Evolutionary conservation across 1,140 invertebrate genomes (phyloP).

Genomic region (Drosophila pruinosa): DNA sequence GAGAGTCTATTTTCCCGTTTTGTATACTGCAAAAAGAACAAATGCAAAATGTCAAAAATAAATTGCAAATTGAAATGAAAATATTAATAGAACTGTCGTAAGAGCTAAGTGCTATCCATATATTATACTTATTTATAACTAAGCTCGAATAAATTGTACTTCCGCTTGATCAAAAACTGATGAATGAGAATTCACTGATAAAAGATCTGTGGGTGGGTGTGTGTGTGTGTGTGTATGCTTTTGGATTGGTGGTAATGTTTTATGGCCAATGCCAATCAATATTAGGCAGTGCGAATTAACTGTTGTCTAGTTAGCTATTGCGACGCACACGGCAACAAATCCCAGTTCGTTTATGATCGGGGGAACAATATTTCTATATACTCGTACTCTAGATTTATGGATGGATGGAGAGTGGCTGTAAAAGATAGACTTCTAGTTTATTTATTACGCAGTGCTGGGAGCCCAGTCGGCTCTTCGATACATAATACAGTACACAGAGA

Average conservation of each 20-base stretch:
- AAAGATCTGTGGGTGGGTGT: background rate
- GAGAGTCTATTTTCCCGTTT: no score
- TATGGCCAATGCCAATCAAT: constrained; percentile 63
- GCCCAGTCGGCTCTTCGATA: no score
- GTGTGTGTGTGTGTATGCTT: constrained; percentile 5
- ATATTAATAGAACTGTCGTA: background rate
- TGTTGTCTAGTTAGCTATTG: constrained; percentile 20
- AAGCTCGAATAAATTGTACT: background rate
- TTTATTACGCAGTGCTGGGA: constrained; percentile 71
- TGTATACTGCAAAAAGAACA: background rate
- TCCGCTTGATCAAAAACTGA: background rate
- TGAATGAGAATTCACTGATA: background rate
- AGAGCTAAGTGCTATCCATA: background rate
- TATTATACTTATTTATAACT: no score
- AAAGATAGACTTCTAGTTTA: constrained; percentile 54
- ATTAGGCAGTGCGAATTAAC: constrained; percentile 57
- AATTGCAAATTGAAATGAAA: background rate
- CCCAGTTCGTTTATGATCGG: background rate
- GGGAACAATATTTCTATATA: background rate
- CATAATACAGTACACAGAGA: constrained; percentile 50
- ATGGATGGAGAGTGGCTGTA: background rate
- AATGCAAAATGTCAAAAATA: background rate
- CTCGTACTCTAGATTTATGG: background rate
- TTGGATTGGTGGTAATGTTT: constrained; percentile 15
- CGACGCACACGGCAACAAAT: constrained; percentile 2